Base-by-base conservation (phyloP, 1,140 invertebrate species). In the Leptinotarsa defecta region DNA sequence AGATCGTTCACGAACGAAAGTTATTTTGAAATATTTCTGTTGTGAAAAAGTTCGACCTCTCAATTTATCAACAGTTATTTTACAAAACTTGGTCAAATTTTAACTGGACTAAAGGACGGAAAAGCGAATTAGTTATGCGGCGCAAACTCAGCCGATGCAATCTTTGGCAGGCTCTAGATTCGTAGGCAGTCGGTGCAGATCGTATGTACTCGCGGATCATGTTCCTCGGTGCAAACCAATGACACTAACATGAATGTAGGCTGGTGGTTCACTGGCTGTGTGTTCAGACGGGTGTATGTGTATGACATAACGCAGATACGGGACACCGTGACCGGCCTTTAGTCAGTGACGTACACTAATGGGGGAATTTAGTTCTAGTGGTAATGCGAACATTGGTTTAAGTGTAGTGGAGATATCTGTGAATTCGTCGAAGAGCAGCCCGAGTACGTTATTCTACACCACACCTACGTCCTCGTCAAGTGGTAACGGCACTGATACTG, bases 321-420 rank as follows among this genome's bases (percentile, higher is more conserved):
- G 75, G 75, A 77, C 69, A 78, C 69, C 64, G 75, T 74, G 74
- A 76, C 74, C 78, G 72, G 74, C 78, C 73, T 77, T 43, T 70
- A 79, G 75, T 74, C 73, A 80, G 81, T 81, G 81, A 80, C 79
- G 80, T 81, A 78, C 74, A 78, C 83, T 84, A 83, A 86, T 86
- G 85, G 85, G 85, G 80, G 85, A 86, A 81, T 86, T 86, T 82
- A 85, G 82, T 82, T 83, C 84, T 77, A 85, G 81, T 82, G 81
- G 80, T 68, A 84, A 83, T 81, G 77, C 83, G 73, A 86, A 84
- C 78, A 85, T 85, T 74, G 83, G 83, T 79, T 83, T 84, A 77
- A 82, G 83, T 82, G 82, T 83, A 69, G 84, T 85, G 64, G 85
- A 85, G 72, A 83, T 84, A 78, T 78, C 81, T 63, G 82, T 84